Conservation (phyloP, 2,113 vertebrate species). For the Pterophyllum scalare region DNA sequence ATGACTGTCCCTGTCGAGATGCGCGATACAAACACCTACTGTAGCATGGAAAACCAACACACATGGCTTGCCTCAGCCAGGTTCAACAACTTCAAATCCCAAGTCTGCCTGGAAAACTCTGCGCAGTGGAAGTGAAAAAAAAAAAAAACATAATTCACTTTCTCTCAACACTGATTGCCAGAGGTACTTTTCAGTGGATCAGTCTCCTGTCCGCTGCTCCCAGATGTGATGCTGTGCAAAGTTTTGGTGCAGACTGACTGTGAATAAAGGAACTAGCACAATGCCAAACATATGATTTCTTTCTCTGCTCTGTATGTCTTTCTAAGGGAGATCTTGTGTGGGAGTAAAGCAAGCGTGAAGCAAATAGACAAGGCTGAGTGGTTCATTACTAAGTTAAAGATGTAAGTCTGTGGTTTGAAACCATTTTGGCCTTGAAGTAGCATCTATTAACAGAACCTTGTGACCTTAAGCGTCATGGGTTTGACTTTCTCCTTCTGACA, state of each 20-base stretch:
- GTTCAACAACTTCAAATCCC: slow-evolving; percentile 23
- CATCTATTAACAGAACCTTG: not conserved
- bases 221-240: slow-evolving; percentile 29
- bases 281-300: not conserved
- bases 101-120: slow-evolving; percentile 29
- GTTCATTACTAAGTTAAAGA: not conserved
- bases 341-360: not conserved
- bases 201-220: slow-evolving; percentile 26
- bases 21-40: slow-evolving; percentile 11
- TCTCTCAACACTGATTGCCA: slow-evolving; percentile 47
- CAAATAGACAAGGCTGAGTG: not conserved
- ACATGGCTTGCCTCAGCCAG: not conserved
- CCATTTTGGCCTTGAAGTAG: not conserved
- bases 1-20: slow-evolving; percentile 23
- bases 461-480: too few species aligned
- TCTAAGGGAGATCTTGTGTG: not conserved
- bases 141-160: slow-evolving; percentile 27
- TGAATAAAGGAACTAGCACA: not conserved
- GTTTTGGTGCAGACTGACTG: not conserved
- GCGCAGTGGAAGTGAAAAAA: not conserved
- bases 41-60: slow-evolving; percentile 28
- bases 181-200: slow-evolving; percentile 29
- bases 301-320: not conserved
- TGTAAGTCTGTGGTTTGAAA: not conserved
- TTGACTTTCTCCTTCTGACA: not conserved